Conservation (phyloP, 1,140 invertebrate species). For the Acromyrmex echinatior region DNA sequence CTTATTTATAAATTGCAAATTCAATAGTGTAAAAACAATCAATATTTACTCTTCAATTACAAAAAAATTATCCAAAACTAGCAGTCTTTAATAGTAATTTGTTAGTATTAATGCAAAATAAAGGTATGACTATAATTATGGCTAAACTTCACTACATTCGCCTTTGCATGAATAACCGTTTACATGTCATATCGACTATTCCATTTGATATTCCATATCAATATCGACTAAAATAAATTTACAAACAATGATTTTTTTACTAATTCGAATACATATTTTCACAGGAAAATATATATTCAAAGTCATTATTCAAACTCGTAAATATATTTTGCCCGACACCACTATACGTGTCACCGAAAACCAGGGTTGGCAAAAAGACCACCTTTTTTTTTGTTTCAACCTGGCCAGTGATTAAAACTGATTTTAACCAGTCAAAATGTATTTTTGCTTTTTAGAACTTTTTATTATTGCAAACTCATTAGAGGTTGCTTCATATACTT, state of each 20-base stretch:
- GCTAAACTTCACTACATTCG: neutral
- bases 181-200: no score
- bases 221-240: neutral
- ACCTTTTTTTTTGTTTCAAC: no score
- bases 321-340: constrained; percentile 13
- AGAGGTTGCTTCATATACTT: no score
- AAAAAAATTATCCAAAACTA: constrained; percentile 8
- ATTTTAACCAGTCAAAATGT: no score
- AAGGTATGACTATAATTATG: neutral
- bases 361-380: no score
- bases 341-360: neutral
- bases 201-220: neutral
- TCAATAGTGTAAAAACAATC: neutral
- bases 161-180: neutral
- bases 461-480: no score
- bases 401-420: no score
- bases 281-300: constrained; percentile 3
- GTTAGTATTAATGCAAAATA: constrained; percentile 35
- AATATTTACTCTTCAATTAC: neutral
- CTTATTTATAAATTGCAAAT: neutral
- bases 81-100: constrained; percentile 4
- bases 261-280: constrained; percentile 27
- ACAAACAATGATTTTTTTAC: constrained; percentile 3
- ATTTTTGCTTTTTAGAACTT: no score
- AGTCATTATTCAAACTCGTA: neutral